Evolutionary conservation across 1,140 invertebrate species (phyloP), one percentile per base, ranked within the genome.

Genomic region (Drosophila bifasciata): DNA sequence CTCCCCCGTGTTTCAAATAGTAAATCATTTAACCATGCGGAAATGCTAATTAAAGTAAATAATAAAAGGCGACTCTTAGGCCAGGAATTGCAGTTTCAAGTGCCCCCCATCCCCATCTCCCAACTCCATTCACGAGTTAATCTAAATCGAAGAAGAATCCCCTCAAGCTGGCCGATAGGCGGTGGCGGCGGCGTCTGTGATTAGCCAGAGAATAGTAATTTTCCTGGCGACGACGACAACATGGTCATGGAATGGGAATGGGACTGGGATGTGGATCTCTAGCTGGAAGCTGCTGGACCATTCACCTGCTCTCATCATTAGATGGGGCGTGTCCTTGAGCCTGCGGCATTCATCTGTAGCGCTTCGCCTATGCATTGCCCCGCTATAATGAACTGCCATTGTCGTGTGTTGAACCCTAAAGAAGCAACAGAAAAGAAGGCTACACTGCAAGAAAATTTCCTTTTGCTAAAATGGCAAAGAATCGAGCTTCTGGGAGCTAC

Each of bases 31-130:
- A 61, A 23, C 59, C 53, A 51, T 72, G 74, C 81, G 81, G 81
- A 86, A 86, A 86, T 86, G 83, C 81, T 86, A 86, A 86, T 86
- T 86, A 88, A 86, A 88, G 78, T 88, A 88, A 81, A 88, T 85
- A 85, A 72, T 68, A 85, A 80, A 13, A 84, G 55, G 41, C 39
- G 49, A 67, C 72, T 75, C 72, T 66, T 43, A 44, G 50, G 28
- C 49, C 28, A 17, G 32, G 28, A 50, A 17, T 46, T 50, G 62
- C 62, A 63, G 59, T 67, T 68, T 61, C 64, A 67, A 39, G 46
- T 32, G 49, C 62, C 32, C 19, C 21, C 7, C 9, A 21, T 21
- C 46, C n/a, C n/a, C n/a, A n/a, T n/a, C n/a, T n/a, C n/a, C n/a
- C 21, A 53, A 40, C 67, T 57, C 19, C 3, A 21, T 21, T 3